These are phyloP conservation scores for Rhinopomastus cyanomelas DNA, from an alignment of 2,113 vertebrate species.

Conservation along the genomic window DNA sequence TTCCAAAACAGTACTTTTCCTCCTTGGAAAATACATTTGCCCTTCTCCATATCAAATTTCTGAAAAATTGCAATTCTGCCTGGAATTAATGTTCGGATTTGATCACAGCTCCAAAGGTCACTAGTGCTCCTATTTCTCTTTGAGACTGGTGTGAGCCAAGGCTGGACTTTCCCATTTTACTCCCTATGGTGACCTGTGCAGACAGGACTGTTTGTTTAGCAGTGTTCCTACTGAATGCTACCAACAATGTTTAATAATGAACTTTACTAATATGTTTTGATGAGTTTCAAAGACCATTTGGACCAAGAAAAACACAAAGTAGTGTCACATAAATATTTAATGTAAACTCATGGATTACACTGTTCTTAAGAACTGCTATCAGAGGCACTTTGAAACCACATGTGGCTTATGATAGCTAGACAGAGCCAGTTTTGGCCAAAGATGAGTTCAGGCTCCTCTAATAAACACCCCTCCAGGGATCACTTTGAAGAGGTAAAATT, in stretches of 20 bases:
- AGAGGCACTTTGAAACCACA: slow-evolving; percentile 66
- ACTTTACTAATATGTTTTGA: slow-evolving; percentile 17
- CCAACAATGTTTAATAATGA: slow-evolving; percentile 35
- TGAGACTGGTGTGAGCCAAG: neutral
- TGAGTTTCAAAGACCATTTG: slow-evolving; percentile 47
- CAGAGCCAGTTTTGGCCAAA: slow-evolving; percentile 32
- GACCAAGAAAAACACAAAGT: slow-evolving; percentile 36
- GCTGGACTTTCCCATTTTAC: neutral
- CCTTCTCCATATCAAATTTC: neutral
- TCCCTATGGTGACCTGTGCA: neutral
- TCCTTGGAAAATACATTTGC: neutral
- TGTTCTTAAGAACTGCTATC: slow-evolving; percentile 41
- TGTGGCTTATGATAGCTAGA: slow-evolving; percentile 30
- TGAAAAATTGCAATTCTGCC: neutral
- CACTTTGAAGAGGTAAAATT: slow-evolving; percentile 49
- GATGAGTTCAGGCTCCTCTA: slow-evolving; percentile 31
- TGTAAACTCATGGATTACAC: slow-evolving; percentile 65
- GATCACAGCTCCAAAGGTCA: neutral
- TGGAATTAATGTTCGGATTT: neutral
- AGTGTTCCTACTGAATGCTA: neutral
- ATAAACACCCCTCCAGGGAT: slow-evolving; percentile 41
- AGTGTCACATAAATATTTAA: slow-evolving; percentile 74
- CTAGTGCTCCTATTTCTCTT: neutral
- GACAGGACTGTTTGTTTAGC: neutral
- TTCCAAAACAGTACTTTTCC: neutral